Evolutionary conservation across 2,113 vertebrate species (phyloP).

Genomic region (Numida meleagris): DNA sequence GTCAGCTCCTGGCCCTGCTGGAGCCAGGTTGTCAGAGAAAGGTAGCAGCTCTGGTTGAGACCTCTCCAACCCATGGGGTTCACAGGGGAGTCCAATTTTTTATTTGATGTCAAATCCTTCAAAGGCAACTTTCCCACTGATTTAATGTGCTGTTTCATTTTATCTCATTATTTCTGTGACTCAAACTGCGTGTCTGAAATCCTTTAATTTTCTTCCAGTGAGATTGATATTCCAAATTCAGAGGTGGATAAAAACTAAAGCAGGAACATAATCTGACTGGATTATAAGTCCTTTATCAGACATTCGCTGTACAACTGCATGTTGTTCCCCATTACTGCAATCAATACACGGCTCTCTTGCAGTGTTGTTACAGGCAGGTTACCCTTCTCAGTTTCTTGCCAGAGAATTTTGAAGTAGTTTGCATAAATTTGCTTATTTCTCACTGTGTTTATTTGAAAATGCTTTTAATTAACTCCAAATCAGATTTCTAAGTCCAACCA

Average conservation of each 20-base stretch:
- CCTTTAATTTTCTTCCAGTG: background rate
- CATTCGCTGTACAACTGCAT: background rate
- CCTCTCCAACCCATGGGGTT: background rate
- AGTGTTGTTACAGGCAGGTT: background rate
- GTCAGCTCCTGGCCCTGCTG: background rate
- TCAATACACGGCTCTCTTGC: background rate
- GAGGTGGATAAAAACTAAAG: conserved; percentile 26
- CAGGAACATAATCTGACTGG: background rate
- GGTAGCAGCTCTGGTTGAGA: background rate
- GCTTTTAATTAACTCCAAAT: background rate
- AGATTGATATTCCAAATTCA: background rate
- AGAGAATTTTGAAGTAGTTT: background rate
- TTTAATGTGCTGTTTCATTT: background rate
- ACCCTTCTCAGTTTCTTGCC: background rate
- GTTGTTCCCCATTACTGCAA: background rate
- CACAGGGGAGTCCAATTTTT: background rate
- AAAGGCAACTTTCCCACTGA: background rate
- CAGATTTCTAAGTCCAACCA: background rate
- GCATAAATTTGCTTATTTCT: background rate
- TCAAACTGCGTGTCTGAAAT: background rate
- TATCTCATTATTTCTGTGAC: conserved; percentile 16
- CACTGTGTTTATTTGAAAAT: background rate
- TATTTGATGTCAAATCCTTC: background rate
- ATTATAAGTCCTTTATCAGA: background rate
- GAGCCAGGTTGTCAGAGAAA: background rate